Conservation (phyloP, 2,113 vertebrate genomes). For the Gorsachius goisagi region DNA sequence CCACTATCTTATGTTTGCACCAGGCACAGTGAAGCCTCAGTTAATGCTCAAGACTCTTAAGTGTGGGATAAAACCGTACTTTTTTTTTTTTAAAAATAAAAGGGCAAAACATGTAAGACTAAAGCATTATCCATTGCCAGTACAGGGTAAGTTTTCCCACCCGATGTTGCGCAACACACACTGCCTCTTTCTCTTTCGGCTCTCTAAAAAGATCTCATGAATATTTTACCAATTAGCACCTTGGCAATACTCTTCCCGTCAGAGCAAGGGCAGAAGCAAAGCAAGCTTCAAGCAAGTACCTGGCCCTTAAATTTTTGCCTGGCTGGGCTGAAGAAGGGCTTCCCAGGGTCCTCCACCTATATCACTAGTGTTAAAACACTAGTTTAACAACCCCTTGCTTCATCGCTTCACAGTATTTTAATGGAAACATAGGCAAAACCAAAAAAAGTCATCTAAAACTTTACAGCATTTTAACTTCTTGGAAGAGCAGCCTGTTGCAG, state of each 20-base stretch:
- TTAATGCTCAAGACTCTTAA: background rate
- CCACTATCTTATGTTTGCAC: background rate
- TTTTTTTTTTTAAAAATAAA: background rate
- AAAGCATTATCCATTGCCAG: background rate
- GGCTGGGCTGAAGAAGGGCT: background rate
- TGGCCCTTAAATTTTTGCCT: no score
- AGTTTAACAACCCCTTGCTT: background rate
- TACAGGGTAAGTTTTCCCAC: background rate
- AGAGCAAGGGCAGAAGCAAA: background rate
- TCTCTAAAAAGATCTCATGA: background rate
- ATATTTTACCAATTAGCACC: background rate
- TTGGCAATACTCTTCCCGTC: background rate
- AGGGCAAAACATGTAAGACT: background rate
- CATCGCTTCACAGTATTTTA: fast-evolving
- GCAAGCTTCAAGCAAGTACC: no score
- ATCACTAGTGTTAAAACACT: background rate
- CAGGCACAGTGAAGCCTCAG: background rate
- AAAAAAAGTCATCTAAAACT: background rate
- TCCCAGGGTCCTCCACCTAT: fast-evolving
- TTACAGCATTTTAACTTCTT: background rate
- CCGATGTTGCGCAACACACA: fast-evolving
- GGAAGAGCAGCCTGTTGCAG: background rate
- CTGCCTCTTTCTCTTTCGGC: background rate
- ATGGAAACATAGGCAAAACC: fast-evolving
- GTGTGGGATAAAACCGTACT: background rate